Percentiles rank a stretch among this genome's conserved stretches.
Evolutionary conservation across 2,113 vertebrate species (phyloP).

Genomic region (Caretta caretta): DNA sequence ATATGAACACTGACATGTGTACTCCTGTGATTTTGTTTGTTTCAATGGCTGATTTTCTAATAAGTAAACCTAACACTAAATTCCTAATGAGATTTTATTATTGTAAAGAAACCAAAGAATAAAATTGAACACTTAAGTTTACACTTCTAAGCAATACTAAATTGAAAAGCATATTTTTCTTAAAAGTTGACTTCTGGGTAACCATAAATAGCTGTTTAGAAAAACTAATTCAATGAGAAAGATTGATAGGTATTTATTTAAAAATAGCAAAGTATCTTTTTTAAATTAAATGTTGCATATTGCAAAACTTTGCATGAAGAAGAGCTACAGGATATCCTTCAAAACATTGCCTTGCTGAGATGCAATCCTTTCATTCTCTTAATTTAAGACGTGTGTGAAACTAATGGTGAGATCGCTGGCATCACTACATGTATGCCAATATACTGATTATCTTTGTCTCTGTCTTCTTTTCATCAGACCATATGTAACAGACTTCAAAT

Average conservation of each 20-base stretch:
- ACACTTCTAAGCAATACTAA: rapidly evolving
- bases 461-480: not conserved
- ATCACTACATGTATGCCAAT: not conserved
- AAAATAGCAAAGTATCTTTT: not conserved
- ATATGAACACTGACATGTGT: not conserved
- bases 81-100: not conserved
- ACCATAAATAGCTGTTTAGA: not conserved
- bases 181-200: not conserved
- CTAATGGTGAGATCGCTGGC: not conserved
- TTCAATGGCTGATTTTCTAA: not conserved
- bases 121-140: not conserved
- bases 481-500: not conserved
- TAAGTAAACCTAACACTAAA: not conserved
- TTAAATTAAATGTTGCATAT: not conserved
- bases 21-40: not conserved
- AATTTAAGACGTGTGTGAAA: not conserved
- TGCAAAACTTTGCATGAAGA: not conserved
- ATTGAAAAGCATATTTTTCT: not conserved
- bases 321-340: not conserved
- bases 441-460: rapidly evolving
- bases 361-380: not conserved
- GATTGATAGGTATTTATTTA: not conserved
- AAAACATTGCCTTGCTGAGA: not conserved
- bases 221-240: not conserved
- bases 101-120: not conserved